These are phyloP conservation scores for Hypotaenidia okinawae DNA, from an alignment of 2,797 vertebrate species.

Conservation along the genomic window DNA sequence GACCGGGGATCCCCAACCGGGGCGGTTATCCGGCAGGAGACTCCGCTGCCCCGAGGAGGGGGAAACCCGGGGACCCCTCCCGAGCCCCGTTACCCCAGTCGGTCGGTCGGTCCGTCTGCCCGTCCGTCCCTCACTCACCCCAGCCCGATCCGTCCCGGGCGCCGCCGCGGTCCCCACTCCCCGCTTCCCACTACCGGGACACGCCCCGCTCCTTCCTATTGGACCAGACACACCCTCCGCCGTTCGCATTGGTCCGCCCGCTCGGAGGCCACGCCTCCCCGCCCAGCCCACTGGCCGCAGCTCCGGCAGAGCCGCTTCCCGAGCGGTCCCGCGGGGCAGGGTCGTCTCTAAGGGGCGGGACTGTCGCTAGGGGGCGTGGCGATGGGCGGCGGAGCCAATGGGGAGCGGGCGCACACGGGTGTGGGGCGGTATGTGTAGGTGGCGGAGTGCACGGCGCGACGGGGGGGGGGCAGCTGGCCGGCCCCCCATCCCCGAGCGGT, in stretches of 20 bases:
- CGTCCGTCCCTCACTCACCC: not conserved
- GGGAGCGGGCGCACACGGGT: not conserved
- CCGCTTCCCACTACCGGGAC: not conserved
- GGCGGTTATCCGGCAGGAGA: not conserved
- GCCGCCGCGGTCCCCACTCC: not conserved
- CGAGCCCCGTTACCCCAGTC: too few relatives aligned
- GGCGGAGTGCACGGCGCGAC: not conserved
- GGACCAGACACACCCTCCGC: not conserved
- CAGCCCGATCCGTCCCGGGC: not conserved
- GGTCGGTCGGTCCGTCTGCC: too few relatives aligned
- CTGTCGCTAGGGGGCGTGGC: not conserved
- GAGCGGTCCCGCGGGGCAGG: not conserved
- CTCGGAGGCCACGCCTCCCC: rapidly evolving
- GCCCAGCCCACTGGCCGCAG: not conserved
- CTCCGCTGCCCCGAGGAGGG: not conserved
- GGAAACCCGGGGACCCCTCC: not conserved
- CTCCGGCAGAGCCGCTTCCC: not conserved
- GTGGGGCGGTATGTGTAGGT: not conserved
- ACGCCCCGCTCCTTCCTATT: not conserved
- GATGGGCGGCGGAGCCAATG: not conserved
- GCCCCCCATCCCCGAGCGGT: not conserved
- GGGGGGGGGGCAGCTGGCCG: too few relatives aligned
- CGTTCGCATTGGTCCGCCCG: rapidly evolving
- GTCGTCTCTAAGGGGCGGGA: not conserved
- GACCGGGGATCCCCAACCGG: not conserved